Evolutionary conservation across 2,888 invertebrate species (phyloP).

Genomic region (Ashinkailepas kermadecensis): DNA sequence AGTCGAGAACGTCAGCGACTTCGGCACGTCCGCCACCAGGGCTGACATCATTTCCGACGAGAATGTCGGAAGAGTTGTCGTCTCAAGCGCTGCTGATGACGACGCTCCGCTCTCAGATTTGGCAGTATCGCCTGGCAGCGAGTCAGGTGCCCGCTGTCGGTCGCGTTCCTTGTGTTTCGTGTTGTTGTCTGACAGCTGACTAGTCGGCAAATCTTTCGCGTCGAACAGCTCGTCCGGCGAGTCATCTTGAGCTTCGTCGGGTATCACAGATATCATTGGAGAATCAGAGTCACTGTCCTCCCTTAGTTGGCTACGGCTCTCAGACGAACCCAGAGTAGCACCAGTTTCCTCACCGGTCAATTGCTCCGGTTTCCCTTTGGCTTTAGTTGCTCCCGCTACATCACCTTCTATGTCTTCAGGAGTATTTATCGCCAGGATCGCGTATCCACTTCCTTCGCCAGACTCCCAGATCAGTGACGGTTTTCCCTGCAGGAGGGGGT

Average conservation of each 20-base stretch:
- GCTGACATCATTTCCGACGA: background rate
- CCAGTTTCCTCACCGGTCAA: background rate
- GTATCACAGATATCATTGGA: background rate
- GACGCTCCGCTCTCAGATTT: background rate
- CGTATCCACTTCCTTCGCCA: background rate
- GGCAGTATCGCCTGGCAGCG: no score
- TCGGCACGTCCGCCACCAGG: background rate
- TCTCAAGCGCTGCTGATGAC: background rate
- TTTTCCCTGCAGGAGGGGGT: background rate
- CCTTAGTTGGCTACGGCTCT: background rate
- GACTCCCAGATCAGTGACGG: background rate
- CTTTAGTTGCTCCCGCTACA: background rate
- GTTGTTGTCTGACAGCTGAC: background rate
- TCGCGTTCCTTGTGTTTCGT: background rate
- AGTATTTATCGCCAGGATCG: background rate
- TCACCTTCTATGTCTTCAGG: background rate
- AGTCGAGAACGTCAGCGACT: background rate
- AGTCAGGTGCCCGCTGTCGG: no score
- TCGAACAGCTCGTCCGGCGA: background rate
- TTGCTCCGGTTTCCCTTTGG: background rate
- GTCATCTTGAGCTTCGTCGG: background rate
- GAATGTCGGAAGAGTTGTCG: background rate
- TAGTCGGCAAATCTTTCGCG: background rate
- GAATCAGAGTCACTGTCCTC: background rate
- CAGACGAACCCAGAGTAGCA: background rate